Evolutionary conservation across 2,797 vertebrate genomes (phyloP), one percentile per base, ranked within the genome.

Genomic region (Hirundo rustica): DNA sequence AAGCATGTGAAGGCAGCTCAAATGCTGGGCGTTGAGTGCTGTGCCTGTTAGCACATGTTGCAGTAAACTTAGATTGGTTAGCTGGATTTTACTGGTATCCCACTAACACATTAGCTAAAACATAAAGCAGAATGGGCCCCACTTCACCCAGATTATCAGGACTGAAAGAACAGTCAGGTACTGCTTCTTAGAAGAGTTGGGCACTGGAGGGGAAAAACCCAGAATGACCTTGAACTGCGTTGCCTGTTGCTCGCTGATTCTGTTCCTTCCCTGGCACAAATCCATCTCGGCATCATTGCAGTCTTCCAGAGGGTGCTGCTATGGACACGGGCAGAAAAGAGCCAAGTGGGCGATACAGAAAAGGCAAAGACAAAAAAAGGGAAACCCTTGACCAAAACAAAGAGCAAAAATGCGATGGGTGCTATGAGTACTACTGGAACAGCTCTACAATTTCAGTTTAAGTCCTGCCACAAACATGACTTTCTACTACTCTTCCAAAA

Each of bases 401-500:
- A 96, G 80, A 67, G 36, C 32, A 82, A 65, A 95, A 93, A 75
- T 93, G 85, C 53, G 62, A 77, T 70, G 73, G 89, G 81, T 95
- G 84, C 81, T 88, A 79, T 85, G 77, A 89, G 82, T 81, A 82
- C 92, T 93, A 85, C 74, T 61, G 90, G 67, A 92, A 80, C 45
- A 60, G 67, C 61, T 85, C 76, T 96, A 86, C 78, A 85, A 50
- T 94, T 96, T 90, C 89, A 58, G 51, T 55, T 78, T 86, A 57
- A 93, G 60, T 96, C 79, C 79, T 90, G 68, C 88, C 62, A 95
- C 87, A 81, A 92, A 54, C 47, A 27, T 21, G 21, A 42, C 86
- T 95, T 96, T 97, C 60, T 91, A 57, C 68, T 70, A 51, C 70
- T 95, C 60, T 95, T 86, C 57, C 68, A 96, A 94, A 96, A 94